Conservation (phyloP, 2,113 vertebrate genomes). For the Pongo pygmaeus region DNA sequence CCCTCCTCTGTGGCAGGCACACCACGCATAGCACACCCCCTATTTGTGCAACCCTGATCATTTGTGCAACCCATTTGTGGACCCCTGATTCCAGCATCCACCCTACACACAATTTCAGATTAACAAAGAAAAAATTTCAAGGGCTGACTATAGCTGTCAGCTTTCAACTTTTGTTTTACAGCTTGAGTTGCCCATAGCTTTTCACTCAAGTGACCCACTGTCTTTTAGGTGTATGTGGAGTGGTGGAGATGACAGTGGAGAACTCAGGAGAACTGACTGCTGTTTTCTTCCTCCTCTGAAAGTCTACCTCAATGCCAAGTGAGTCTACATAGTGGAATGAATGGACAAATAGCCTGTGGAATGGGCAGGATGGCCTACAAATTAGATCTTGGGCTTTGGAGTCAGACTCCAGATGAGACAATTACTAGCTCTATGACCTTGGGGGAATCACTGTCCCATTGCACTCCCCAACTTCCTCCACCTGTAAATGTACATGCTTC, state of each 20-base stretch:
- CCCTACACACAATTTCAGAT: background rate
- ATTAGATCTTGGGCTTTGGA: background rate
- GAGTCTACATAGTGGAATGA: background rate
- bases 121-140: background rate
- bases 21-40: accelerated
- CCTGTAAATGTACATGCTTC: background rate
- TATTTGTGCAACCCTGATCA: background rate
- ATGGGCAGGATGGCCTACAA: background rate
- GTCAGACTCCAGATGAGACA: background rate
- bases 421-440: background rate
- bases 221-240: background rate
- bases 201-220: background rate
- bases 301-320: background rate
- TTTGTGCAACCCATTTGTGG: no score
- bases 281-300: background rate
- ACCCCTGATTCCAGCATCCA: background rate
- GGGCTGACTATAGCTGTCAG: background rate
- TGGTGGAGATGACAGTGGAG: no score
- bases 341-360: background rate
- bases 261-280: background rate
- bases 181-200: background rate
- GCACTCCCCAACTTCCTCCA: background rate
- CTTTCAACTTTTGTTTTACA: background rate
- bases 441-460: background rate
- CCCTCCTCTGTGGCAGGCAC: background rate